Evolutionary conservation across 2,797 vertebrate species (phyloP), one percentile per base, ranked within the genome.

Genomic region (Microctenopoma stevenorrisi): DNA sequence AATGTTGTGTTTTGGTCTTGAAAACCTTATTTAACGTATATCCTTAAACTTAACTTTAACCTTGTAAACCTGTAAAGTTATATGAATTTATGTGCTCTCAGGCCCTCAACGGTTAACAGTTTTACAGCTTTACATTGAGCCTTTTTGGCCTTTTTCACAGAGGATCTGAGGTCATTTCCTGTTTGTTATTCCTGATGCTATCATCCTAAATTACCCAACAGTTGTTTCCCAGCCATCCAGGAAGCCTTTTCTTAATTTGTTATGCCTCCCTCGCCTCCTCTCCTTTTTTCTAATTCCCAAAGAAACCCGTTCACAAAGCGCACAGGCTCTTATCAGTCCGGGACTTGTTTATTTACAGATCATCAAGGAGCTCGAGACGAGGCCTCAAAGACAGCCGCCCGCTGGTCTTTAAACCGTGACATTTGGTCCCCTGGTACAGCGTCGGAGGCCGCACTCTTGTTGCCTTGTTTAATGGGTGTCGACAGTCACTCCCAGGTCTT

Each of bases 341-440:
- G 51, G 72, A 59, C 75, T 88, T 87, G 87, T 90, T 92, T 91
- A 84, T 91, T 90, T 87, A 80, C 88, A 84, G 85, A 88, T 85
- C 85, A 83, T 78, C 64, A 59, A 68, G 78, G 81, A 80, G 68
- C 68, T 74, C 50, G 58, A 71, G 64, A 77, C 75, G 74, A 77
- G 68, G 70, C 78, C 85, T 86, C 55, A 70, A 76, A 85, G 71
- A 49, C 15, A 59, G 51, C 72, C 2, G 68, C 49, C 50, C 12
- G 66, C 73, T 52, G 73, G 54, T 62, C 76, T 76, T 78, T 64
- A 86, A 75, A 83, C 70, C 64, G 48, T 1, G 33, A 66, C 79
- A 78, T 66, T 56, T 51, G 55, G 73, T 84, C 76, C 79, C 77
- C 79, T 1, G 54, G 78, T 50, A 82, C 16, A 18, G 66, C 70